phyloP scores from a whole-genome alignment of 2,113 vertebrate species.

The Cepphus grylle region DNA sequence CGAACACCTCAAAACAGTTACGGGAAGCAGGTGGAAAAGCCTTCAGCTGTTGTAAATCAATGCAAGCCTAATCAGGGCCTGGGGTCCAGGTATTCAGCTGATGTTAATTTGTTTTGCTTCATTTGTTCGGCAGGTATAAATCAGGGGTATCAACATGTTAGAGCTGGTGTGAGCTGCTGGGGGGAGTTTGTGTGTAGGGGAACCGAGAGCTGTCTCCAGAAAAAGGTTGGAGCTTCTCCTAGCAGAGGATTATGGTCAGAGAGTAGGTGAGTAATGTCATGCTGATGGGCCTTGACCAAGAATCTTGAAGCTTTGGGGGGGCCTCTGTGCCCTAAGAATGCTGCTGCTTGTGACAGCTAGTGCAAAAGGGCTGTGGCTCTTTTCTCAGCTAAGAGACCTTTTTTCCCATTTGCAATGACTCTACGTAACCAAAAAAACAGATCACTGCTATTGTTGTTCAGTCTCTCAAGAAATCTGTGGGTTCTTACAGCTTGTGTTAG shows the following conservation, averaged over 20 bases:
- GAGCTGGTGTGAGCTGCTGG: fast-evolving
- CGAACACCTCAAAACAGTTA: background rate
- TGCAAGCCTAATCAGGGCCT: background rate
- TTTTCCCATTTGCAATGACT: background rate
- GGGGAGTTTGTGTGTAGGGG: fast-evolving
- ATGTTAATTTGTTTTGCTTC: background rate
- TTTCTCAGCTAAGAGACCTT: no score
- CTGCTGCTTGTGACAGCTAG: background rate
- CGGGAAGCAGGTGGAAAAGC: background rate
- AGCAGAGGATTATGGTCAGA: fast-evolving
- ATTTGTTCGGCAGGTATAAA: background rate
- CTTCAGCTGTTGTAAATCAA: background rate
- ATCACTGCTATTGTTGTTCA: fast-evolving
- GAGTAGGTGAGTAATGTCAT: fast-evolving
- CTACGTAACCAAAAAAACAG: background rate
- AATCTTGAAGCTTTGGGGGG: background rate
- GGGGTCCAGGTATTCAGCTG: background rate
- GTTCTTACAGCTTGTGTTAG: background rate
- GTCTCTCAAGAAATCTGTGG: no score
- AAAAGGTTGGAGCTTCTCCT: background rate
- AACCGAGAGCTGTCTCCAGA: fast-evolving
- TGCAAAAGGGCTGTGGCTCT: background rate
- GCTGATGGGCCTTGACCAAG: no score
- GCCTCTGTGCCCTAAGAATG: background rate
- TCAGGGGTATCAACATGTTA: fast-evolving